Conservation (phyloP, 2,113 vertebrate species). For the Meleagris gallopavo region DNA sequence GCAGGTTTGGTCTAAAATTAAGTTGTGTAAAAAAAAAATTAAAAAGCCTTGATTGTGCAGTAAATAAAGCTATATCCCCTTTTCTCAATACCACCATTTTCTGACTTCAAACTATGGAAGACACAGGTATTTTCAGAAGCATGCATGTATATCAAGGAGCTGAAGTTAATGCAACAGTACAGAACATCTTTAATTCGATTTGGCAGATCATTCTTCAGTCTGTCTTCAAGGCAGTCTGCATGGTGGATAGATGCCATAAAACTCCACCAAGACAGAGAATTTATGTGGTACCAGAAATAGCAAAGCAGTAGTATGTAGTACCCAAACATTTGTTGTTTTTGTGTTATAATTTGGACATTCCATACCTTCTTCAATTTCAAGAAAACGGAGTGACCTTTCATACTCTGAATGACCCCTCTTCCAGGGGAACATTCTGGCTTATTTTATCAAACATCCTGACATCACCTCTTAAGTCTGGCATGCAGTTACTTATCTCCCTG, state of each 20-base stretch:
- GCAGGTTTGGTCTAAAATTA: constrained; percentile 9
- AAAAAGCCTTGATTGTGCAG: constrained; percentile 5
- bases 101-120: background rate
- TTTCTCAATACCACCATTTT: background rate
- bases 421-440: background rate
- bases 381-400: background rate
- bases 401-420: constrained; percentile 4
- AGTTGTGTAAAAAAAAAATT: background rate
- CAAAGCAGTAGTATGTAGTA: background rate
- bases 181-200: background rate
- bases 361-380: constrained; percentile 1
- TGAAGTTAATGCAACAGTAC: background rate
- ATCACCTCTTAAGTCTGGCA: background rate
- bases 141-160: background rate
- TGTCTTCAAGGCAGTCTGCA: background rate
- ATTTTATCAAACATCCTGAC: background rate
- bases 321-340: background rate
- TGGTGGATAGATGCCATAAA: background rate
- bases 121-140: background rate
- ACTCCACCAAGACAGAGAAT: background rate
- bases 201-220: background rate
- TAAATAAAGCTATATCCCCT: constrained; percentile 28
- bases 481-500: constrained; percentile 24
- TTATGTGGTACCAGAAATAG: background rate
- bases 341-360: background rate